Conservation (phyloP, 1,140 invertebrate species). For the Leptopilina clavipes region DNA sequence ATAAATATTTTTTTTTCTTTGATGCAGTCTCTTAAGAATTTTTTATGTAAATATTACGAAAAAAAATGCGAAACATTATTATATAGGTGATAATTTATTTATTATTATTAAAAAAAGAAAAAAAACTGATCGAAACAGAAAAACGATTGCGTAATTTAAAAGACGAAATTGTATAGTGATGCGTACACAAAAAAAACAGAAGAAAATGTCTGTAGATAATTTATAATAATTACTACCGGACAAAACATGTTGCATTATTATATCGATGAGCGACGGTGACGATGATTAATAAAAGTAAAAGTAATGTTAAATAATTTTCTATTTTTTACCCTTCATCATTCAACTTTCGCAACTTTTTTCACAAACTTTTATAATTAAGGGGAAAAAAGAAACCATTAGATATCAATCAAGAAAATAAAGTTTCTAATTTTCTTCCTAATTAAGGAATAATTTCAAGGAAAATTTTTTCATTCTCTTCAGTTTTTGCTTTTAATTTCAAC, state of each 20-base stretch:
- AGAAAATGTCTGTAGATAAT: constrained; percentile 70
- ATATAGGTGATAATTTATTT: constrained; percentile 72
- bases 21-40: constrained; percentile 51
- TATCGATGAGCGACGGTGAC: constrained; percentile 58
- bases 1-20: constrained; percentile 58
- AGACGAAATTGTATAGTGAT: constrained; percentile 54
- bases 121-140: constrained; percentile 43
- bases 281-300: constrained; percentile 73
- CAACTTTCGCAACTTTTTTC: neutral
- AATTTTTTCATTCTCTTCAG: neutral
- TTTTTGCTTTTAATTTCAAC: neutral
- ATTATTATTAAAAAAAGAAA: constrained; percentile 63
- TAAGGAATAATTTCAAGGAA: neutral
- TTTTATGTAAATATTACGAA: constrained; percentile 68
- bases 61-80: constrained; percentile 52
- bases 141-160: constrained; percentile 44
- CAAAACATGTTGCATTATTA: constrained; percentile 70
- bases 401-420: neutral
- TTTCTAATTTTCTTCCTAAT: neutral
- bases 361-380: neutral
- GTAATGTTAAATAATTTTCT: constrained; percentile 66
- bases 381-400: neutral
- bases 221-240: constrained; percentile 73
- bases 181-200: constrained; percentile 51
- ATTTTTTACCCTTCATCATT: constrained; percentile 20